These are phyloP conservation scores for Heterodera filipjevi DNA, from an alignment of 2,888 invertebrate species.

Conservation along the genomic window DNA sequence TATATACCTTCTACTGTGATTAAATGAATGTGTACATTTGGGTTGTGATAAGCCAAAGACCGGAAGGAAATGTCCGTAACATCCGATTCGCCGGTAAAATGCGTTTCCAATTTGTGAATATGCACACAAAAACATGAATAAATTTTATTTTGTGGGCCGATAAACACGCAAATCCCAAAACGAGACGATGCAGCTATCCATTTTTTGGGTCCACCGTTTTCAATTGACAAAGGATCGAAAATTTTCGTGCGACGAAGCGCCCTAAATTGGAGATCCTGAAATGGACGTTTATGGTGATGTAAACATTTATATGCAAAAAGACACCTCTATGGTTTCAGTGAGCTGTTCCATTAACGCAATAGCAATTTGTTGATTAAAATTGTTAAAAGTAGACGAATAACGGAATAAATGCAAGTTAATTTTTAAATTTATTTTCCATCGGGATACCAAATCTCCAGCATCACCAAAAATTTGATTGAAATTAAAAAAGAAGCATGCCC, in stretches of 20 bases:
- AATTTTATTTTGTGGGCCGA: constrained; percentile 28
- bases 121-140: constrained; percentile 29
- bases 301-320: neutral
- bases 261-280: constrained; percentile 49
- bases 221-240: constrained; percentile 32
- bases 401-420: no score
- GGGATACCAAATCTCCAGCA: no score
- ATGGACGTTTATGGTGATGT: neutral
- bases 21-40: no score
- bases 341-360: neutral
- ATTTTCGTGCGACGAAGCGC: constrained; percentile 44
- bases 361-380: neutral
- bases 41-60: constrained; percentile 23
- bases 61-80: constrained; percentile 41
- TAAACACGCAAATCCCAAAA: constrained; percentile 35
- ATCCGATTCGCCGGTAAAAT: constrained; percentile 35
- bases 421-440: no score
- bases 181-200: constrained; percentile 35
- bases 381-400: no score
- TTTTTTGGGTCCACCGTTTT: constrained; percentile 1
- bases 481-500: no score
- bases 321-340: constrained; percentile 1
- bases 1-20: no score
- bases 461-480: no score
- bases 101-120: constrained; percentile 29